Base-by-base conservation (phyloP, 2,888 invertebrate genomes). In the Lamproptera curius region DNA sequence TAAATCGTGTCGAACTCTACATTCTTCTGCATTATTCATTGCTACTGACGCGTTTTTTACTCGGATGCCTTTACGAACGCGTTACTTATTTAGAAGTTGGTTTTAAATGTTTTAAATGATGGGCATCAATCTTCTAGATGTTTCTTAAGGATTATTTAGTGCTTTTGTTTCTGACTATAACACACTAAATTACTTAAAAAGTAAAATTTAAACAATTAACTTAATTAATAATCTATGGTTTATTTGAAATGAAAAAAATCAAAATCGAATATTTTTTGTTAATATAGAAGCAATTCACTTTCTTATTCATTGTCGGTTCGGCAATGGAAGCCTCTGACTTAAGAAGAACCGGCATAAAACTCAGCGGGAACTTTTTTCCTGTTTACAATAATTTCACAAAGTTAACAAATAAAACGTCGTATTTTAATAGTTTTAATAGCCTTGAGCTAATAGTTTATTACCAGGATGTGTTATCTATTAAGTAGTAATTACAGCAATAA, bases 1-100 rank as follows among this genome's bases (percentile, higher is more conserved):
- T 76, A 80, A 76, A 78, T 79, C 70, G 63, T 63, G 63, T 56
- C 60, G 57, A 63, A 70, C 70, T 65, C 54, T 61, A 73, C 68
- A 70, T 77, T 67, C 65, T 57, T 76, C 75, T 73, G 73, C 65
- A 63, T 68, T 65, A 66, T 62, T 58, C 47, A 48, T 53, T 46
- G 55, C 46, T 54, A 53, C 51, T 56, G 51, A 41, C 42, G 51
- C 43, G 46, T 28, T 44, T 53, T 49, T 53, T 52, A 53, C 45
- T 23, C 16, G 15, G 43, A 42, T 42, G 39, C 51, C 37, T 45
- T 23, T 14, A 38, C 34, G 9, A 17, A 16, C 16, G 14, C 41
- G 28, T 10, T 5, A 28, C 9, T 28, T 28, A 10, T 28, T 28
- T 28, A n/a, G 28, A 10, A 10, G 9, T 10, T 2, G 10, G 28